Conservation (phyloP, 2,888 invertebrate species). For the Macrophya annulata region DNA sequence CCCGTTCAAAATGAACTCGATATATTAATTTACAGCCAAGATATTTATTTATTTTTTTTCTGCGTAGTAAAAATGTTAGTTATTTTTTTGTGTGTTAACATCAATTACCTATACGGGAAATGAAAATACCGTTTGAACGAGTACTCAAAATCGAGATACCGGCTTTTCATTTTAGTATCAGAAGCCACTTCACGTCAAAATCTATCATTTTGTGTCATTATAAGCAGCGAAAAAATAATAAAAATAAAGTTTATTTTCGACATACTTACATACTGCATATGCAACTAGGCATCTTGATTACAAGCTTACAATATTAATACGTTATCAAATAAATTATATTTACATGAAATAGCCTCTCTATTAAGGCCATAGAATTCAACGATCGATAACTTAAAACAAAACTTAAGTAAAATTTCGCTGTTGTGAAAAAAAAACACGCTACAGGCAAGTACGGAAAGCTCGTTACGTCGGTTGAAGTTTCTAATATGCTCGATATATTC, state of each 20-base stretch:
- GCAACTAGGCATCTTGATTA: slow-evolving; percentile 11
- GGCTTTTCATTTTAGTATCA: too few relatives aligned
- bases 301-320: slow-evolving; percentile 2
- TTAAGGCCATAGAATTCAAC: slow-evolving; percentile 55
- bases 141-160: too few relatives aligned
- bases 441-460: background rate
- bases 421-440: background rate
- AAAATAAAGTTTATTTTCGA: too few relatives aligned
- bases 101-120: too few relatives aligned
- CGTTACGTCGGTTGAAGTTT: background rate
- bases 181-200: background rate
- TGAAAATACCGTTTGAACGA: too few relatives aligned
- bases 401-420: background rate
- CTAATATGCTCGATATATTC: background rate
- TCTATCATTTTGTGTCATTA: background rate
- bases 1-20: too few relatives aligned
- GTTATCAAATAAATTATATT: slow-evolving; percentile 56
- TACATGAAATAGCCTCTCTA: slow-evolving; percentile 57
- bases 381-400: background rate
- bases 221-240: too few relatives aligned
- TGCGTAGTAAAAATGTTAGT: too few relatives aligned
- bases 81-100: too few relatives aligned
- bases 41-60: too few relatives aligned
- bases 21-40: too few relatives aligned
- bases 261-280: background rate